Conservation (phyloP, 2,797 vertebrate genomes). For the Arvicola amphibius region DNA sequence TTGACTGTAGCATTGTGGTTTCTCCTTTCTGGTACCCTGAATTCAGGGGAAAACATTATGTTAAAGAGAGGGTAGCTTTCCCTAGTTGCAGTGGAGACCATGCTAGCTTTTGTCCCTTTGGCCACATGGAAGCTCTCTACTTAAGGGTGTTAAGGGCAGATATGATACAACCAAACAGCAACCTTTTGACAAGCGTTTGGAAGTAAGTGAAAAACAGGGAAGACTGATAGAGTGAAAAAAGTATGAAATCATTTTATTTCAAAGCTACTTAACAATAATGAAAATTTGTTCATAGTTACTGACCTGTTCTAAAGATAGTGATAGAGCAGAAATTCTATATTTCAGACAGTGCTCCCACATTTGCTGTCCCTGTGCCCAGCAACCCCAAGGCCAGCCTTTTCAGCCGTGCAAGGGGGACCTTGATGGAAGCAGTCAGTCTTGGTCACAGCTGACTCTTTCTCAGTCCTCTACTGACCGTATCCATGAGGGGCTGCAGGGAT, state of each 20-base stretch:
- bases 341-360: not conserved
- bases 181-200: conserved; percentile 8
- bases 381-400: not conserved
- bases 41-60: not conserved
- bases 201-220: not conserved
- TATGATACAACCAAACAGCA: conserved; percentile 7
- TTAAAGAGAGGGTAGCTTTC: not conserved
- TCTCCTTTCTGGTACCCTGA: not conserved
- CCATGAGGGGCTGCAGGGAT: not conserved
- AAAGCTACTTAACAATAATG: conserved; percentile 41
- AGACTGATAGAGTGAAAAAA: not conserved
- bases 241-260: conserved; percentile 7
- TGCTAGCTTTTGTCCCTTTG: not conserved
- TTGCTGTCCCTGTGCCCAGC: not conserved
- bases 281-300: not conserved
- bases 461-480: not conserved
- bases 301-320: not conserved
- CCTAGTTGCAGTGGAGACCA: not conserved
- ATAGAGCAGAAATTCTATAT: not conserved
- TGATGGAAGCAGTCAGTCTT: not conserved
- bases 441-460: not conserved
- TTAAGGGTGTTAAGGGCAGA: conserved; percentile 27
- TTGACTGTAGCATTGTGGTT: conserved; percentile 24
- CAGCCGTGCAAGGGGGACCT: not conserved
- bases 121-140: not conserved